Percentiles rank a stretch among this genome's conserved stretches.
These are phyloP conservation scores for Fundulus diaphanus DNA, from an alignment of 2,797 vertebrate genomes.

Conservation along the genomic window DNA sequence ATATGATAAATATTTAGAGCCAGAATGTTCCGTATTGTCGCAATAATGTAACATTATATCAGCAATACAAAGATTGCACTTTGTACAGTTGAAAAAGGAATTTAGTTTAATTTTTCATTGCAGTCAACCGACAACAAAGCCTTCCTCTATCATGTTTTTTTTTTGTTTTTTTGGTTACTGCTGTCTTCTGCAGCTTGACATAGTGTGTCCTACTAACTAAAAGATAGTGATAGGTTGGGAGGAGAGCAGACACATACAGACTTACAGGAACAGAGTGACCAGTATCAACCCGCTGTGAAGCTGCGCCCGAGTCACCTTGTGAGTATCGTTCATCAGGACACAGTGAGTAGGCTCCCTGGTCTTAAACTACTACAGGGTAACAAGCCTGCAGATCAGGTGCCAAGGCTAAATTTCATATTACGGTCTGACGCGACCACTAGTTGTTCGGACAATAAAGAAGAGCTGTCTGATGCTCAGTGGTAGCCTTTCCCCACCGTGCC, in stretches of 20 bases:
- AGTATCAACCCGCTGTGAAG: slow-evolving; percentile 47
- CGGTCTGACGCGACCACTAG: slow-evolving; percentile 58
- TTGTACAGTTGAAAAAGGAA: neutral
- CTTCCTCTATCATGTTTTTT: neutral
- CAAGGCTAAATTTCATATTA: slow-evolving; percentile 56
- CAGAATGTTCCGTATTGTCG: neutral
- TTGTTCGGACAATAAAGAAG: slow-evolving; percentile 57
- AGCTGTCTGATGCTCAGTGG: slow-evolving; percentile 27
- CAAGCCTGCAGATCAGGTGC: slow-evolving; percentile 50
- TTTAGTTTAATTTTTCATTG: neutral
- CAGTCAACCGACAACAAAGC: slow-evolving; percentile 13
- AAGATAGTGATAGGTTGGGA: slow-evolving; percentile 24
- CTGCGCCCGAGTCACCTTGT: slow-evolving; percentile 61
- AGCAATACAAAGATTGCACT: neutral
- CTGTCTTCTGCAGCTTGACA: slow-evolving; percentile 28
- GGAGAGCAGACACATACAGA: slow-evolving; percentile 8
- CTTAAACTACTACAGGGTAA: slow-evolving; percentile 48
- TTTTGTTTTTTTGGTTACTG: too few species aligned
- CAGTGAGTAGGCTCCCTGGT: slow-evolving; percentile 54
- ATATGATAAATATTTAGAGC: neutral
- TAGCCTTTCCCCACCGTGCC: slow-evolving; percentile 50
- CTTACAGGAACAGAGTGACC: slow-evolving; percentile 14
- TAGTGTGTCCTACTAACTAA: slow-evolving; percentile 14
- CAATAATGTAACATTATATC: neutral
- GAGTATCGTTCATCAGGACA: slow-evolving; percentile 56